phyloP scores from a whole-genome alignment of 2,888 invertebrate species.

The Lathronympha strigana region DNA sequence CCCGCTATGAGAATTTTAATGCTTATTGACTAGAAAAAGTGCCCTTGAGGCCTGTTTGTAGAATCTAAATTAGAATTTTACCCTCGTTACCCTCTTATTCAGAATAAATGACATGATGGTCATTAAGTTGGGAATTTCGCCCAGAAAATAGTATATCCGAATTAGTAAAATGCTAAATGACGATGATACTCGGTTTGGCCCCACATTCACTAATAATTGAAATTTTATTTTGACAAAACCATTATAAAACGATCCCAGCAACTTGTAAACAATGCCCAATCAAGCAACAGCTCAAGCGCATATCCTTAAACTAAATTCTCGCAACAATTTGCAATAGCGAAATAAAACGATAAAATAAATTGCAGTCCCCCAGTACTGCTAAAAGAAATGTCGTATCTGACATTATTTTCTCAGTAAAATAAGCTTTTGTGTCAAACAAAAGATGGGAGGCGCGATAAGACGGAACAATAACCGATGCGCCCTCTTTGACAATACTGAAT shows the following conservation, averaged over 20 bases:
- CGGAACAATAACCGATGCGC: slow-evolving; percentile 81
- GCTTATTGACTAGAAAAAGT: no score
- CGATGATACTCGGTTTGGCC: no score
- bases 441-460: slow-evolving; percentile 52
- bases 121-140: no score
- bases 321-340: slow-evolving; percentile 71
- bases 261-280: background rate
- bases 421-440: background rate
- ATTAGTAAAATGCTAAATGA: no score
- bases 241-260: background rate
- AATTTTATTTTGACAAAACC: background rate
- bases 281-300: background rate
- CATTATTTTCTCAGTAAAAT: background rate
- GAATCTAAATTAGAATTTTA: no score
- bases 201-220: background rate
- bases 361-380: slow-evolving; percentile 54
- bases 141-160: no score
- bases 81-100: no score
- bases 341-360: slow-evolving; percentile 73
- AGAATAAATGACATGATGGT: no score
- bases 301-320: slow-evolving; percentile 50
- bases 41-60: no score
- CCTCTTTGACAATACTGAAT: slow-evolving; percentile 75
- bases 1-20: no score
- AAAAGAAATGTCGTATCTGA: background rate